These are phyloP conservation scores for Philereme transversata DNA, from an alignment of 2,888 invertebrate species.

Conservation along the genomic window DNA sequence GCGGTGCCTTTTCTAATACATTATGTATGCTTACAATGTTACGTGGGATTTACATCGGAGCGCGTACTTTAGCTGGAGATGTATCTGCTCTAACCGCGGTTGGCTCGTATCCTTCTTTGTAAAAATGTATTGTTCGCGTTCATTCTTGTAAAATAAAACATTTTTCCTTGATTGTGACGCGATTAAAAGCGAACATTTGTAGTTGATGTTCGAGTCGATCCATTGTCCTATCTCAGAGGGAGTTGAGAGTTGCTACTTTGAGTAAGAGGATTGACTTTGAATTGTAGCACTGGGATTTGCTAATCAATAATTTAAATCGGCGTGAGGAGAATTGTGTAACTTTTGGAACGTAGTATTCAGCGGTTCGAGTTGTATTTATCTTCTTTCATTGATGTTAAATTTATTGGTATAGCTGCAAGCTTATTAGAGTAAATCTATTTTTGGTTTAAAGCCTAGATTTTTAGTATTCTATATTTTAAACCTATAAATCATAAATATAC, in stretches of 20 bases:
- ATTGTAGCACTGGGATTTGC: slow-evolving; percentile 24
- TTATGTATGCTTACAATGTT: slow-evolving; percentile 28
- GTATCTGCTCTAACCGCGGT: slow-evolving; percentile 5
- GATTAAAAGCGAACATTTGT: slow-evolving; percentile 43
- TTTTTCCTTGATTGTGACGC: slow-evolving; percentile 24
- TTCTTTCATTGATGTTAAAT: background rate
- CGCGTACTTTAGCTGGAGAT: slow-evolving; percentile 9
- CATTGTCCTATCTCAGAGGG: slow-evolving; percentile 41
- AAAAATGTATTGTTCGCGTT: background rate
- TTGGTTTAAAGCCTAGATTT: too few relatives aligned
- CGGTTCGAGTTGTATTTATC: background rate
- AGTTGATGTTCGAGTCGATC: slow-evolving; percentile 37
- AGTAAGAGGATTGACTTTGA: slow-evolving; percentile 27
- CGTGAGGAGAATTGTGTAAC: slow-evolving; percentile 8
- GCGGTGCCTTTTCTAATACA: slow-evolving; percentile 38
- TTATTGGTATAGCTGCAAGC: too few relatives aligned
- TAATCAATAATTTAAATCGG: slow-evolving; percentile 35
- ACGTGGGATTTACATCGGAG: slow-evolving; percentile 11
- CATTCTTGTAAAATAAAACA: background rate
- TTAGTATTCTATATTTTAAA: too few relatives aligned
- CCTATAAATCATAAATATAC: too few relatives aligned
- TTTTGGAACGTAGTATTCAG: slow-evolving; percentile 3
- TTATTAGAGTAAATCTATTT: too few relatives aligned
- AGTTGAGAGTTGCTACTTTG: slow-evolving; percentile 35
- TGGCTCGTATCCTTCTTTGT: background rate